Evolutionary conservation across 2,888 invertebrate species (phyloP).

Genomic region (Drosophila merina): DNA sequence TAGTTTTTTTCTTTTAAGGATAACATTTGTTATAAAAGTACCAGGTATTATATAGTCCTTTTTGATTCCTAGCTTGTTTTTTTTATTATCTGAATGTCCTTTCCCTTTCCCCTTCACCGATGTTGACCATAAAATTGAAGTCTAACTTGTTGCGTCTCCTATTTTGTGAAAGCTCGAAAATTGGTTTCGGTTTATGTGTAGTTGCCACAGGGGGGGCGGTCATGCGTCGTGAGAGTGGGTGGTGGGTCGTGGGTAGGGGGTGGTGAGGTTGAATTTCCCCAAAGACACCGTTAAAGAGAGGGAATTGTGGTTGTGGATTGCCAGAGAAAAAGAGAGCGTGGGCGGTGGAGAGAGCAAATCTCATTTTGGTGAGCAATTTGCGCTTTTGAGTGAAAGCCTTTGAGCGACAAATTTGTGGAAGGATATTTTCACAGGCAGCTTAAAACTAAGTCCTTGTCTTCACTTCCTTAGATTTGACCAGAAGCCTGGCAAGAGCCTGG

Average conservation of each 20-base stretch:
- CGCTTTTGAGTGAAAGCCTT: conserved; percentile 23
- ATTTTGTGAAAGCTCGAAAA: conserved; percentile 27
- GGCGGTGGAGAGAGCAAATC: neutral
- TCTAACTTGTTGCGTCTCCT: conserved; percentile 48
- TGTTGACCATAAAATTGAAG: conserved; percentile 41
- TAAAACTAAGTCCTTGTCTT: neutral
- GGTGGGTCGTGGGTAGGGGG: neutral
- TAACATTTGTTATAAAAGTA: too few relatives aligned
- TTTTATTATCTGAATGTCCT: neutral
- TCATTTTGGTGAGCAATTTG: neutral
- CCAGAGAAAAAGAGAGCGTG: neutral
- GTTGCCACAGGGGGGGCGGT: conserved; percentile 8
- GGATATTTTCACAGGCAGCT: neutral
- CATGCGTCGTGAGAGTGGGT: conserved; percentile 45
- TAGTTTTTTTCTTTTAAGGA: too few relatives aligned
- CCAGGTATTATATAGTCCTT: neutral
- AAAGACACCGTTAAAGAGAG: conserved; percentile 1
- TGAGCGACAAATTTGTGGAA: conserved; percentile 13
- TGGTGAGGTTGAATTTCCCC: conserved; percentile 6
- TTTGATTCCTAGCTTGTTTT: neutral
- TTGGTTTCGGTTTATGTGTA: conserved; percentile 18
- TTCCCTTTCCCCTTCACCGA: conserved; percentile 1
- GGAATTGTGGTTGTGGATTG: neutral
- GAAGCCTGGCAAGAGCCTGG: neutral
- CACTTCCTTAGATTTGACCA: too few relatives aligned